phyloP scores from a whole-genome alignment of 2,113 vertebrate genomes.

The Turdus rufiventris region DNA sequence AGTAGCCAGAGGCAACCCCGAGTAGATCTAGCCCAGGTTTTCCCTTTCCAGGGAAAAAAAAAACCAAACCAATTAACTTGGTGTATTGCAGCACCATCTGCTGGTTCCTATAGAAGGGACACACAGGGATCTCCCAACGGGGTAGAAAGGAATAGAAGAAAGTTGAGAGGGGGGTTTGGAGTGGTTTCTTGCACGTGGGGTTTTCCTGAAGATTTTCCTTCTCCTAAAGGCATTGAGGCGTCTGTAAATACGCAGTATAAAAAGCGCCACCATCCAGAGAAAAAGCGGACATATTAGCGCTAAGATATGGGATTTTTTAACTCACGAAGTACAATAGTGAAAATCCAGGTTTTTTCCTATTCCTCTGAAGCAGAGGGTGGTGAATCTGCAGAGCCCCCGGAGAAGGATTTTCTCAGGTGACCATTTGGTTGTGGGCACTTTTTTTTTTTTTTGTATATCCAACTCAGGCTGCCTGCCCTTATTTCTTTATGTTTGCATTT shows the following conservation, averaged over 20 bases:
- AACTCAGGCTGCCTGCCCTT: background rate
- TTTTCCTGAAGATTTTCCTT: background rate
- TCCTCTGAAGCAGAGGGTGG: background rate
- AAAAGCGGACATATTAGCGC: background rate
- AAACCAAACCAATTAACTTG: background rate
- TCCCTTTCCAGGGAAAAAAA: background rate
- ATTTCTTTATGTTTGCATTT: background rate
- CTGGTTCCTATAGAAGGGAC: background rate
- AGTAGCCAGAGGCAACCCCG: background rate
- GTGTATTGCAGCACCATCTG: conserved; percentile 72
- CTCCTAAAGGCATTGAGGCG: background rate
- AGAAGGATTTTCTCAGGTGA: background rate
- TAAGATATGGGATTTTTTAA: background rate
- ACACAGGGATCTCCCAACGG: fast-evolving
- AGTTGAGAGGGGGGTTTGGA: fast-evolving
- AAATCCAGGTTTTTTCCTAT: background rate
- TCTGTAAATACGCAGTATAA: background rate
- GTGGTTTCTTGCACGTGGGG: background rate
- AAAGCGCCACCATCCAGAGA: background rate
- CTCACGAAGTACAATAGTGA: background rate
- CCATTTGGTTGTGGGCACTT: background rate
- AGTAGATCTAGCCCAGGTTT: fast-evolving
- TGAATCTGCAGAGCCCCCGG: background rate
- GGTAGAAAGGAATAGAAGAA: background rate
- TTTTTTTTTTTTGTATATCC: background rate